Base-by-base conservation (phyloP, 2,797 vertebrate genomes). In the Lagocephalus sceleratus region DNA sequence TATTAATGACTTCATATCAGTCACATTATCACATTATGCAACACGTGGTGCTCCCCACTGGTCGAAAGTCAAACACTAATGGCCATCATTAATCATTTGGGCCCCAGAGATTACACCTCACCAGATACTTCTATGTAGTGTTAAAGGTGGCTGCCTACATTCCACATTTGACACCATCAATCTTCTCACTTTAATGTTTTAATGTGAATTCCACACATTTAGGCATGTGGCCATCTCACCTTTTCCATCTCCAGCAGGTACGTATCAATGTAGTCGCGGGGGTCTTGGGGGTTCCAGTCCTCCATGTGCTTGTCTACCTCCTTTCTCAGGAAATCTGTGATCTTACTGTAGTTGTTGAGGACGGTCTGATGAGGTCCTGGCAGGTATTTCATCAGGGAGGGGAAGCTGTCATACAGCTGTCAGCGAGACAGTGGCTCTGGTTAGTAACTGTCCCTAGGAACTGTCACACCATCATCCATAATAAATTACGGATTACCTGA, bases 331-430 rank as follows among this genome's bases (percentile, higher is more conserved):
- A 94, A 89, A 0, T 21, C 25, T 47, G 73, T 54, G 43, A 94
- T 85, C 57, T 79, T 35, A 2, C 43, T 16, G 10, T 89, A 94
- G 74, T 92, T 89, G 0, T 32, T n/a, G 57, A 83, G 81, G 0
- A 92, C 60, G 3, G 76, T 90, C 56, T 72, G 79, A 57, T 95
- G 94, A 0, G 89, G 89, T 7, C 93, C 91, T 0, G 93, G 93
- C 11, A 95, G 17, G 71, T 79, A 75, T 0, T 86, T 60, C 71
- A 93, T 50, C 32, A 95, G 41, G 25, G 59, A 23, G 19, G 92
- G 93, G 35, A 92, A 93, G 49, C 69, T 72, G 57, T 94, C 90
- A 60, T 91, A 93, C 20, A 94, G 59, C 93, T 94, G 56, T 23
- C 16, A 49, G 19, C 38, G 19, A 39, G 39, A 48, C 14, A 60